Percentiles rank a stretch among this genome's conserved stretches.
These are phyloP conservation scores for Ennomos erosarius DNA, from an alignment of 2,888 invertebrate species.

Conservation along the genomic window DNA sequence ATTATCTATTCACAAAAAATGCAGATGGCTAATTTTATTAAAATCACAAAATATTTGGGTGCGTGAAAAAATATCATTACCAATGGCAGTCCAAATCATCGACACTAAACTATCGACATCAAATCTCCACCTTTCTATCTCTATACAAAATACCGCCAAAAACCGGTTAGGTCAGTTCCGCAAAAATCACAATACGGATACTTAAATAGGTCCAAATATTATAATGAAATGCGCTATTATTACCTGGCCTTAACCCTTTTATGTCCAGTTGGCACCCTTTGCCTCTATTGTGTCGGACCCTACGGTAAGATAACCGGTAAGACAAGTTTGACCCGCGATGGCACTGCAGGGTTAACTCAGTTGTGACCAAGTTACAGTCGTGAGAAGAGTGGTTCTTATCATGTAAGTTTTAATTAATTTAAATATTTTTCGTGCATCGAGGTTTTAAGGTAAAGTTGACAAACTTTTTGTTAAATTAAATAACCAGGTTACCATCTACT, in stretches of 20 bases:
- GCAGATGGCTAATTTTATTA: too few relatives aligned
- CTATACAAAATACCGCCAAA: slow-evolving; percentile 56
- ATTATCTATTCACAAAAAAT: too few relatives aligned
- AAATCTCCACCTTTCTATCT: slow-evolving; percentile 35
- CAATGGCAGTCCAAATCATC: background rate
- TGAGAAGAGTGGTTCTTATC: slow-evolving; percentile 34
- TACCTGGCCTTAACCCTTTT: slow-evolving; percentile 67
- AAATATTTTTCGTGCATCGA: too few relatives aligned
- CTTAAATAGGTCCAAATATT: slow-evolving; percentile 85
- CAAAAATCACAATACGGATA: slow-evolving; percentile 79
- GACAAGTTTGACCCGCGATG: slow-evolving; percentile 78
- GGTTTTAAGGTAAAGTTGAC: too few relatives aligned
- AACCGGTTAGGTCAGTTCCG: slow-evolving; percentile 84
- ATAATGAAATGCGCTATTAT: slow-evolving; percentile 78
- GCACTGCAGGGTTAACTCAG: slow-evolving; percentile 74
- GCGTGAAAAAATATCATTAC: background rate
- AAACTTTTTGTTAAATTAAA: too few relatives aligned
- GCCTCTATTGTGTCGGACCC: slow-evolving; percentile 65
- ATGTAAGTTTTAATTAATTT: slow-evolving; percentile 19
- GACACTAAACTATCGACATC: slow-evolving; percentile 38
- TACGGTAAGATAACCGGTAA: slow-evolving; percentile 82
- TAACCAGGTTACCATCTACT: too few relatives aligned
- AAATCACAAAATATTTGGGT: background rate
- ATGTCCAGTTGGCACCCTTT: slow-evolving; percentile 80
- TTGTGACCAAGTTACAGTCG: slow-evolving; percentile 58